Base-by-base conservation (phyloP, 64 coral and sea anemone species). In the Anthopleura sola region DNA sequence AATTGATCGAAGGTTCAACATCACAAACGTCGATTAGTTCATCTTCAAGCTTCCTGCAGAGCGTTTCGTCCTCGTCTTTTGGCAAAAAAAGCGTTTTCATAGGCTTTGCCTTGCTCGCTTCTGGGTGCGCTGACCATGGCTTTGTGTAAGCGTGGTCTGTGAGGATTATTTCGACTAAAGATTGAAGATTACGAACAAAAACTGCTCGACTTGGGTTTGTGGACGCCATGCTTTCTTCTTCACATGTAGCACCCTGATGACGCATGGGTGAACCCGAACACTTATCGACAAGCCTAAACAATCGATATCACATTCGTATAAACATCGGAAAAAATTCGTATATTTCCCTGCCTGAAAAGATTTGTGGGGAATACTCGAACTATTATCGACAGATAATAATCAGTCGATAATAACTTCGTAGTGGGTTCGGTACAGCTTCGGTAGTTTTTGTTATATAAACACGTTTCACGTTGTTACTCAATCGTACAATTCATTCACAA, bases 101-200 rank as follows among this genome's bases (percentile, higher is more conserved):
- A 0, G 97, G 97, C 13, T 93, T 90, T 31, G 93, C 92, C 60
- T 99, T 94, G 53, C 89, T 87, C 9, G 93, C 92, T 46, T 94
- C 90, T 32, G 90, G 92, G 37, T 94, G 97, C 26, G 93, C 90
- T 85, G 97, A 99, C 97, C 97, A 99, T 86, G 97, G 97, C 54
- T 94, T 99, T 4, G 92, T 83, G 66, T 99, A 99, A 1, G 90
- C 90, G 48, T 99, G 97, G 82, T 99, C 97, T 37, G 93, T 83
- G 36, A 87, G 80, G 68, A 99, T 95, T 29, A 99, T 85, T 28
- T 99, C 97, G 28, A 94, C 87, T 21, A 95, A 81, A 49, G 90
- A 90, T 68, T 99, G 92, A 19, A 95, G 50, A 54, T 92, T 89
- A 78, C 94, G 87, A n/a, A 92, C 69, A 71, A 97, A 26, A 32